phyloP scores from a whole-genome alignment of 2,888 invertebrate genomes.

The Allolobophora icterica region DNA sequence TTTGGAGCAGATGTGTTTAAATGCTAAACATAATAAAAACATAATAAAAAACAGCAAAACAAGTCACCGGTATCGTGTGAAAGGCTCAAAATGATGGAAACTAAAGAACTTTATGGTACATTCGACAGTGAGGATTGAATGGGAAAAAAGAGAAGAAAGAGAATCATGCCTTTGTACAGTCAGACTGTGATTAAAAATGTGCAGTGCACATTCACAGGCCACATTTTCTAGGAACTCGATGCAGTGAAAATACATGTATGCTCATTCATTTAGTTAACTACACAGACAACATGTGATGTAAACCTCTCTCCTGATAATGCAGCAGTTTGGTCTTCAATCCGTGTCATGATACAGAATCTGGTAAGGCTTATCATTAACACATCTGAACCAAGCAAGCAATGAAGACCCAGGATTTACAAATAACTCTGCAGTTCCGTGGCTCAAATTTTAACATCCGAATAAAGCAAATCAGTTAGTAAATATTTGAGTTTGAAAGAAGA shows the following conservation, averaged over 20 bases:
- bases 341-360: neutral
- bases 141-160: neutral
- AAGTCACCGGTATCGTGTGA: neutral
- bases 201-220: neutral
- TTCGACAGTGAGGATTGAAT: neutral
- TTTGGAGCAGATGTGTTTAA: neutral
- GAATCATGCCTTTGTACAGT: neutral
- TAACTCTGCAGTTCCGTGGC: neutral
- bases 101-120: neutral
- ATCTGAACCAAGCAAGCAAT: neutral
- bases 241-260: too few relatives aligned
- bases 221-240: neutral
- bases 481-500: neutral
- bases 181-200: neutral
- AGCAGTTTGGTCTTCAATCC: neutral
- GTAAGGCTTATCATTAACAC: neutral
- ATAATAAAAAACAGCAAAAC: neutral
- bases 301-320: neutral
- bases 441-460: neutral
- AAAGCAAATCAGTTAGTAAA: neutral
- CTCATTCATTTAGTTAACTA: neutral
- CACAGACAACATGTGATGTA: neutral
- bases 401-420: neutral
- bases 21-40: too few relatives aligned
- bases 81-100: neutral